These are phyloP conservation scores for Neosilurus hyrtlii DNA, from an alignment of 2,797 vertebrate genomes.

Conservation along the genomic window DNA sequence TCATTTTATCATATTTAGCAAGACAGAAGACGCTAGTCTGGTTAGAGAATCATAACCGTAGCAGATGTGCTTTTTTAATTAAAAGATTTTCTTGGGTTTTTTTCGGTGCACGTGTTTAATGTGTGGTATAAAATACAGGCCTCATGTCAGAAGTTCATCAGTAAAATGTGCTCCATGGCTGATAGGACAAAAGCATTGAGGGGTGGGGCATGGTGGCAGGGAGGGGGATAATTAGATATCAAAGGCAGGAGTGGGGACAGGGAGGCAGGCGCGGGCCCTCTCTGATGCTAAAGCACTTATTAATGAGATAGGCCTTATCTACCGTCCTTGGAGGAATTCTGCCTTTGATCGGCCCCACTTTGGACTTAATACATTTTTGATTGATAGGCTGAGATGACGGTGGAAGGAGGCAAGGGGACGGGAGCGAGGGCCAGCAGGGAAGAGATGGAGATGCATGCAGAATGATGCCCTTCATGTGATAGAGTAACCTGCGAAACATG, in stretches of 20 bases:
- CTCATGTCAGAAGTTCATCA: conserved; percentile 38
- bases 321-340: conserved; percentile 89
- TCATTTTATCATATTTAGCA: neutral
- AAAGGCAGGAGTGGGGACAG: conserved; percentile 78
- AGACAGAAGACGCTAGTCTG: neutral
- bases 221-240: conserved; percentile 81
- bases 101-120: conserved; percentile 14
- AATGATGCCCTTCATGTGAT: conserved; percentile 74
- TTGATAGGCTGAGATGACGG: conserved; percentile 90
- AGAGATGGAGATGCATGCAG: conserved; percentile 63
- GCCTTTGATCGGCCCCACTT: conserved; percentile 93
- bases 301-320: conserved; percentile 98
- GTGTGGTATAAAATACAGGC: neutral
- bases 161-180: conserved; percentile 36
- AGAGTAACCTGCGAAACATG: conserved; percentile 66
- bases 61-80: neutral
- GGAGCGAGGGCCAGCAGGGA: conserved; percentile 51
- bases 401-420: conserved; percentile 71
- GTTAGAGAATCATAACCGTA: neutral
- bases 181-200: conserved; percentile 45
- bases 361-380: conserved; percentile 97
- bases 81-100: neutral
- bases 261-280: conserved; percentile 78
- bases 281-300: conserved; percentile 92
- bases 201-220: conserved; percentile 62